Evolutionary conservation across 92 coral and sea anemone species (phyloP), one percentile per base, ranked within the genome.

Genomic region (Heteractis magnifica): DNA sequence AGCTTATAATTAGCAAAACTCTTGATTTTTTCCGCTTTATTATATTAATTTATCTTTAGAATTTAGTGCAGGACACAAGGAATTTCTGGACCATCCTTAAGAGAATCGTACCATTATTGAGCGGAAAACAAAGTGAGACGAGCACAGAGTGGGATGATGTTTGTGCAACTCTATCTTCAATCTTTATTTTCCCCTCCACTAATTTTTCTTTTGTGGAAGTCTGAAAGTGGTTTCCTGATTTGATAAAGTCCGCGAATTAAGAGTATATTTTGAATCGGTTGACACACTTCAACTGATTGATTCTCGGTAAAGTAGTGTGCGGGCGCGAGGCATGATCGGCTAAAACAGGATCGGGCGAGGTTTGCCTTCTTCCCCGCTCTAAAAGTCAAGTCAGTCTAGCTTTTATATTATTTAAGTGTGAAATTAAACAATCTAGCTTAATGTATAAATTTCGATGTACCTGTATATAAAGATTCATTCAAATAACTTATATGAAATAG

Each of bases 371-470:
- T 11, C 9, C 62, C 72, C 76, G 71, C 56, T 70, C 62, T 16
- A 16, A 56, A 26, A 21, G 84, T 70, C 73, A 51, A 81, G 76
- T 15, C 18, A 11, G 68, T 15, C 49, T 81, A 82, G 85, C 48
- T 73, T 48, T 74, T 58, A 52, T 49, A 80, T 80, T 82, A 82
- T 82, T 82, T 82, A 82, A 55, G 80, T 82, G 79, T 82, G 79
- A 6, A 71, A 71, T 52, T 19, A 41, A 49, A 20, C 23, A 26
- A n/a, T 82, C 73, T 82, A 72, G 86, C 64, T 58, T 56, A 79
- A 72, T 81, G 65, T 71, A 82, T 72, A 82, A 55, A 82, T 20
- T 50, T 71, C 85, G 50, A 60, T 82, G 79, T 82, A 82, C 52
- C 56, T 82, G 86, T 82, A 82, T 49, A 82, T 82, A 82, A 74